phyloP scores from a whole-genome alignment of 2,113 vertebrate species.

The Madoqua kirkii region DNA sequence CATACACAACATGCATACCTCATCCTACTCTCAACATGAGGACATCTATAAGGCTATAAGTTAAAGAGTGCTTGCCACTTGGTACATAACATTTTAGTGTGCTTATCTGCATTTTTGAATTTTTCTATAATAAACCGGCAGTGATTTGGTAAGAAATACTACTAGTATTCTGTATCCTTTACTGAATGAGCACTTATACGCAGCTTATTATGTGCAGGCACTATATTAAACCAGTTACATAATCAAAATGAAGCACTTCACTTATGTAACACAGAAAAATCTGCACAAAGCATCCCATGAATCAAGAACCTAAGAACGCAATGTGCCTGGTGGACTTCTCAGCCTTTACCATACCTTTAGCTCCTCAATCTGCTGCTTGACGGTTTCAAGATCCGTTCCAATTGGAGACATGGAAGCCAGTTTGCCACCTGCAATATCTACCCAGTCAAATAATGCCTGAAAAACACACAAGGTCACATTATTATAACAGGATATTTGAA shows the following conservation, averaged over 20 bases:
- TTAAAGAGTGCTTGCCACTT: background rate
- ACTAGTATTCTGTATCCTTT: background rate
- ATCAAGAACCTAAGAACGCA: background rate
- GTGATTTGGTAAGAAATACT: background rate
- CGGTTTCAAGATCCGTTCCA: constrained; percentile 97
- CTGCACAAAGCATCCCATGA: background rate
- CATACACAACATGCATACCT: background rate
- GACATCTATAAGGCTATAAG: background rate
- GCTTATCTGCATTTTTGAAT: background rate
- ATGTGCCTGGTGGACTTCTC: background rate
- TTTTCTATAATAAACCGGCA: background rate
- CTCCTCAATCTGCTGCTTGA: constrained; percentile 97
- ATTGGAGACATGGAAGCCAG: constrained; percentile 96
- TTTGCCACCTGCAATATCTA: constrained; percentile 94
- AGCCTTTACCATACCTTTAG: constrained; percentile 88
- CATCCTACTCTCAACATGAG: background rate
- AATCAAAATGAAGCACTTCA: background rate
- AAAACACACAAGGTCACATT: constrained; percentile 61
- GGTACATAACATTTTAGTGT: background rate
- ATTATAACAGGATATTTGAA: background rate
- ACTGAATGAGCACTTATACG: background rate
- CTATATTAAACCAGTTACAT: background rate
- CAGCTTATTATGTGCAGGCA: background rate
- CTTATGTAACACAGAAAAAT: background rate
- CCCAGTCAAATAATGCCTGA: constrained; percentile 98